Percentiles rank a stretch among this genome's conserved stretches.
These are phyloP conservation scores for Macrobrachium rosenbergii DNA, from an alignment of 1,140 invertebrate genomes.

Conservation along the genomic window DNA sequence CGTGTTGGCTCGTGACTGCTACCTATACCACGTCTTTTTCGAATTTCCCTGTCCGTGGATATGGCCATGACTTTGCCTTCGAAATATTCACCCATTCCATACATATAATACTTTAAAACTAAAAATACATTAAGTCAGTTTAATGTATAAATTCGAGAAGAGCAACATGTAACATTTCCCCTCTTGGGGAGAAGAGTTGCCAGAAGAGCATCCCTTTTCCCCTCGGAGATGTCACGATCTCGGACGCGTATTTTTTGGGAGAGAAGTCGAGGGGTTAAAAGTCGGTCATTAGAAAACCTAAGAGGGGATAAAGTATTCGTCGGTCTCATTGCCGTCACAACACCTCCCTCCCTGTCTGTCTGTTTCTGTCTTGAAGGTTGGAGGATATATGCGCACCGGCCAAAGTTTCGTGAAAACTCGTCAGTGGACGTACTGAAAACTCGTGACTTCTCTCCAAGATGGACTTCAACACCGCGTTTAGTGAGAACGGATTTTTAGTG, in stretches of 20 bases:
- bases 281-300: conserved; percentile 12
- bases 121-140: too few relatives aligned
- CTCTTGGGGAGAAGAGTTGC: too few relatives aligned
- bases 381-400: not conserved
- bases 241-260: not conserved
- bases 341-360: not conserved
- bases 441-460: too few relatives aligned
- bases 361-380: not conserved
- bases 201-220: not conserved
- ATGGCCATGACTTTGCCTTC: conserved; percentile 1
- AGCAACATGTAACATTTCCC: too few relatives aligned
- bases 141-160: too few relatives aligned
- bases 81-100: not conserved
- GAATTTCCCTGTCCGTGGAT: not conserved
- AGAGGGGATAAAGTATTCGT: not conserved
- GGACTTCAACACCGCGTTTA: too few relatives aligned
- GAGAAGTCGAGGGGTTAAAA: conserved; percentile 3
- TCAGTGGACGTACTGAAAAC: too few relatives aligned
- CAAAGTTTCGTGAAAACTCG: too few relatives aligned
- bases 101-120: too few relatives aligned
- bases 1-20: conserved; percentile 21
- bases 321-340: not conserved
- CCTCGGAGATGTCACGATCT: not conserved
- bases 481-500: too few relatives aligned
- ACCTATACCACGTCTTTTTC: not conserved